Evolutionary conservation across 2,888 invertebrate genomes (phyloP), one percentile per base, ranked within the genome.

Genomic region (Leptodirus hochenwartii): DNA sequence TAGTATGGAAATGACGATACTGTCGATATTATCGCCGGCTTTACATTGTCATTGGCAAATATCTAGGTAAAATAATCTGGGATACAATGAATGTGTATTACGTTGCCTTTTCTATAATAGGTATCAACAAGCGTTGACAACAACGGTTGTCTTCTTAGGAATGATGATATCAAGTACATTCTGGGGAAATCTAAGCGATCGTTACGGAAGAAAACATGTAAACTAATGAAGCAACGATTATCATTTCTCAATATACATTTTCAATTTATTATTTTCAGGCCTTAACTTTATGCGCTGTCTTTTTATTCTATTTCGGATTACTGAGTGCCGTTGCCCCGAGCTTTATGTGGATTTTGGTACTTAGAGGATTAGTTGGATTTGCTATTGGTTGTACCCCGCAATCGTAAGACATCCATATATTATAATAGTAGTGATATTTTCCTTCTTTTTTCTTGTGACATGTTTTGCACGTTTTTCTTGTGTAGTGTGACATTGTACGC

Each of bases 1-100:
- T 54, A 88, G 90, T 31, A 93, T 93, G 91, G 93, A 93, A 59
- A 93, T 93, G 85, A 93, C 91, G 47, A 88, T 95, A 44, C 59
- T 93, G 20, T 87, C 88, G 42, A 88, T 95, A 37, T 58, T 95
- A 22, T 85, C 88, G 10, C 91, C 93, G 8, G 87, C 91, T 0
- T 59, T 95, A 30, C 88, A 88, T 49, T 95, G 93, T 54, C 82
- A 85, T 52, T 93, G 93, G 93, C 77, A 79, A 46, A 80, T 95
- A 38, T 69, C 75, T 45, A 65, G 67, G 67, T 67, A 45, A 41
- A 51, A 43, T 30, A 8, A 13, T 25, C 22, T 25, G 26, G 22
- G 15, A 17, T 37, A 17, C 12, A 27, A 25, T 30, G 6, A 20
- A 25, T 17, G 25, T n/a, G n/a, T 22, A 22, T n/a, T 2, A 22